Evolutionary conservation across 2,888 invertebrate genomes (phyloP).

Genomic region (Dasypolia templi): DNA sequence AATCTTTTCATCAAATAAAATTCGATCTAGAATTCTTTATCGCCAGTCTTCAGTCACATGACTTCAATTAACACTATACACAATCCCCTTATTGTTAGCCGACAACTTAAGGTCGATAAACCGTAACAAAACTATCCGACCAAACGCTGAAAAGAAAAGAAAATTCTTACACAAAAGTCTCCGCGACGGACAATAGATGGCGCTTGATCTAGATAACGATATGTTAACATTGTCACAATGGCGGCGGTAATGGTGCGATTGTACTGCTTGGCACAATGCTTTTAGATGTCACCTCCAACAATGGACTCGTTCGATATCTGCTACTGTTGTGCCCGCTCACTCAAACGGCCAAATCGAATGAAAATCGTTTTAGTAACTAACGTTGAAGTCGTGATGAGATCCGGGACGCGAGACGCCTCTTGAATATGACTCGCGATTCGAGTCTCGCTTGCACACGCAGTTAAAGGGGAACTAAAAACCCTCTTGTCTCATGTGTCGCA

Average conservation of each 20-base stretch:
- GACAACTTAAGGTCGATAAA: constrained; percentile 67
- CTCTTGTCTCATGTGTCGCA: background rate
- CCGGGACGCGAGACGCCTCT: constrained; percentile 15
- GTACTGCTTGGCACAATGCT: constrained; percentile 88
- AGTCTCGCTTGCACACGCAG: background rate
- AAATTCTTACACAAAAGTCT: constrained; percentile 83
- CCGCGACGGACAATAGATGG: constrained; percentile 88
- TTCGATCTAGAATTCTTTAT: background rate
- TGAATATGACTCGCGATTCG: constrained; percentile 5
- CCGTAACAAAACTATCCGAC: constrained; percentile 75
- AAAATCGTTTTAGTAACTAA: constrained; percentile 75
- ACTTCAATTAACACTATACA: constrained; percentile 57
- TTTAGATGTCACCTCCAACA: constrained; percentile 88
- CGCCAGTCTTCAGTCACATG: constrained; percentile 8
- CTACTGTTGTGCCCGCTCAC: constrained; percentile 84
- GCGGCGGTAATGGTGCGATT: constrained; percentile 89
- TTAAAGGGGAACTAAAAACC: background rate
- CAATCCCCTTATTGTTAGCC: constrained; percentile 40
- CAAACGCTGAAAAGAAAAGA: constrained; percentile 77
- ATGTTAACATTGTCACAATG: constrained; percentile 90
- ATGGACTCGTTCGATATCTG: constrained; percentile 86
- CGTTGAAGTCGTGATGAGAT: constrained; percentile 39
- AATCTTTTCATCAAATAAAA: no score
- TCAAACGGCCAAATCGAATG: constrained; percentile 80
- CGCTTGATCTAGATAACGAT: constrained; percentile 90